These are phyloP conservation scores for Argynnis bischoffii DNA, from an alignment of 2,888 invertebrate species.

Conservation along the genomic window DNA sequence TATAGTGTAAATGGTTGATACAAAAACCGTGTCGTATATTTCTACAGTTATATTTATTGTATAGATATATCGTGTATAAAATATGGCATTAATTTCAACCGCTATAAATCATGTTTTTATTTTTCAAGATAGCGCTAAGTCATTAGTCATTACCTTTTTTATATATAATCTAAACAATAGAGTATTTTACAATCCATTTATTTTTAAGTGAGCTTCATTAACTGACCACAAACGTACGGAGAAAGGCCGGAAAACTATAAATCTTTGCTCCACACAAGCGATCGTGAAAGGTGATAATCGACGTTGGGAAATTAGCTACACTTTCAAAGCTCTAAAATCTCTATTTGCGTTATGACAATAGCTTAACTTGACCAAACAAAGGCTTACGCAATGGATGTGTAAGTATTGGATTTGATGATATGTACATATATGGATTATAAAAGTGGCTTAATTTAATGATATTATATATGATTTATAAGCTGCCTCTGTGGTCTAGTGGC, in stretches of 20 bases:
- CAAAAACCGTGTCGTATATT: no score
- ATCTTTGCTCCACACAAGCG: conserved; percentile 46
- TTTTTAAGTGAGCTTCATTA: conserved; percentile 22
- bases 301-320: conserved; percentile 59
- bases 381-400: conserved; percentile 11
- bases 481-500: no score
- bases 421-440: no score
- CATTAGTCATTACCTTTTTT: conserved; percentile 3
- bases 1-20: no score
- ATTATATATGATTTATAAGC: no score
- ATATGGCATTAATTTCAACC: neutral
- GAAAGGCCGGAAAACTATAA: conserved; percentile 62
- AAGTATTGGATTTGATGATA: no score
- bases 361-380: conserved; percentile 22
- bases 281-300: conserved; percentile 64
- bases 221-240: conserved; percentile 39
- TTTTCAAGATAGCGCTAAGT: neutral
- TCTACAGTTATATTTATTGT: neutral
- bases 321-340: conserved; percentile 57
- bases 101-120: neutral
- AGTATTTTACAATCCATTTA: conserved; percentile 19
- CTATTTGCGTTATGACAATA: conserved; percentile 47
- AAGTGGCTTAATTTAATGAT: no score
- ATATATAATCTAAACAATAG: conserved; percentile 22
- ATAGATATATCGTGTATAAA: neutral